A percentile compares a stretch with the other conserved stretches of the same genome.
Conservation (phyloP, 2,888 invertebrate genomes). For the Synanthedon andrenaeformis region DNA sequence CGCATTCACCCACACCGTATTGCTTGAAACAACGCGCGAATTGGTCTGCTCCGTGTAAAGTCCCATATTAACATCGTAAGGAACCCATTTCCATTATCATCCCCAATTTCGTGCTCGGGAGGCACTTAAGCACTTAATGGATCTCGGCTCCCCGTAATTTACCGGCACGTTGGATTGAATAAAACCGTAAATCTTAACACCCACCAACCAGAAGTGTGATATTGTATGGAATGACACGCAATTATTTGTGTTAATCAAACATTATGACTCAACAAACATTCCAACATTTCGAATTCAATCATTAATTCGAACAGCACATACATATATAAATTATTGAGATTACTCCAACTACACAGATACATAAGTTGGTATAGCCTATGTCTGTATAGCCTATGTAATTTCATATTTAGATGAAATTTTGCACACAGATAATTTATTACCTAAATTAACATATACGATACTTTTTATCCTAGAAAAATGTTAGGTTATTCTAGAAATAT, state of each 20-base stretch:
- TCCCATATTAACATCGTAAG: constrained; percentile 63
- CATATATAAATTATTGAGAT: too few species aligned
- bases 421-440: too few species aligned
- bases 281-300: not conserved
- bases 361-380: too few species aligned
- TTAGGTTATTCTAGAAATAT: too few species aligned
- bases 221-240: constrained; percentile 53
- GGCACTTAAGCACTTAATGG: constrained; percentile 70
- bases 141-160: constrained; percentile 64
- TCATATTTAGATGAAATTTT: too few species aligned
- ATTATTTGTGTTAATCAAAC: constrained; percentile 19
- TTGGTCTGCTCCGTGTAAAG: constrained; percentile 42
- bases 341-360: too few species aligned
- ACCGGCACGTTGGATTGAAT: constrained; percentile 63
- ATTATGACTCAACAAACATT: not conserved
- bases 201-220: constrained; percentile 43
- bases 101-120: constrained; percentile 65
- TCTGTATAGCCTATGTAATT: too few species aligned
- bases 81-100: constrained; percentile 66
- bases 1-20: constrained; percentile 28
- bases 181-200: constrained; percentile 67
- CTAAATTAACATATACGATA: too few species aligned
- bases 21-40: constrained; percentile 45
- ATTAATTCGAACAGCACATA: too few species aligned
- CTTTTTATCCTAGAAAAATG: too few species aligned